Evolutionary conservation across 2,888 invertebrate species (phyloP).

Genomic region (Saturnia japonica): DNA sequence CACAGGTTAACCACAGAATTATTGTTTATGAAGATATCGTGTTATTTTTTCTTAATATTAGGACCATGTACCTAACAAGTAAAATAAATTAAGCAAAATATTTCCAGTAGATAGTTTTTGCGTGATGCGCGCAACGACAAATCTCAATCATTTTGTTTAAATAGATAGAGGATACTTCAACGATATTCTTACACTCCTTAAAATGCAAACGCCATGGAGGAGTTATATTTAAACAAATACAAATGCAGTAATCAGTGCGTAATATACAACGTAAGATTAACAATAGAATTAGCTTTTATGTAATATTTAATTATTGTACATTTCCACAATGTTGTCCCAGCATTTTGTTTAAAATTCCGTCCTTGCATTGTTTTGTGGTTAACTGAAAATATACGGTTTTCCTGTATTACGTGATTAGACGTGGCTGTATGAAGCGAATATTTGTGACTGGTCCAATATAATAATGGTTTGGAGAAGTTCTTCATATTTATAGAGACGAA

Average conservation of each 20-base stretch:
- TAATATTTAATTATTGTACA: slow-evolving; percentile 8
- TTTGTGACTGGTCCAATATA: background rate
- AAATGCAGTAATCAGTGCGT: background rate
- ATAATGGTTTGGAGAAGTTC: background rate
- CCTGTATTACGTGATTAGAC: slow-evolving; percentile 10
- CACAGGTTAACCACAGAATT: too few relatives aligned
- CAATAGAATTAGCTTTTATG: slow-evolving; percentile 13
- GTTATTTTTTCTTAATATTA: too few relatives aligned
- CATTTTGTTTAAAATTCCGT: slow-evolving; percentile 7
- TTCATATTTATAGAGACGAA: too few relatives aligned
- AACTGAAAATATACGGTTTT: slow-evolving; percentile 3
- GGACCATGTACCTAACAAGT: too few relatives aligned
- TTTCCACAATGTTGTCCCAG: slow-evolving; percentile 1
- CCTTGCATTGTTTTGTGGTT: slow-evolving; percentile 6
- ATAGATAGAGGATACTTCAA: too few relatives aligned
- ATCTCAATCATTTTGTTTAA: too few relatives aligned
- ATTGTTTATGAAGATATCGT: too few relatives aligned
- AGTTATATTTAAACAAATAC: background rate
- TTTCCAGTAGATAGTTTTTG: too few relatives aligned
- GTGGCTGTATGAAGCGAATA: slow-evolving; percentile 1
- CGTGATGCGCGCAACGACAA: too few relatives aligned
- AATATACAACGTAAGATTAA: background rate
- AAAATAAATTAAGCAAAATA: too few relatives aligned
- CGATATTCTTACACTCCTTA: background rate
- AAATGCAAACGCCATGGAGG: background rate